A percentile compares a stretch with the other conserved stretches of the same genome.
phyloP scores from a whole-genome alignment of 2,113 vertebrate species.

The Garra rufa region DNA sequence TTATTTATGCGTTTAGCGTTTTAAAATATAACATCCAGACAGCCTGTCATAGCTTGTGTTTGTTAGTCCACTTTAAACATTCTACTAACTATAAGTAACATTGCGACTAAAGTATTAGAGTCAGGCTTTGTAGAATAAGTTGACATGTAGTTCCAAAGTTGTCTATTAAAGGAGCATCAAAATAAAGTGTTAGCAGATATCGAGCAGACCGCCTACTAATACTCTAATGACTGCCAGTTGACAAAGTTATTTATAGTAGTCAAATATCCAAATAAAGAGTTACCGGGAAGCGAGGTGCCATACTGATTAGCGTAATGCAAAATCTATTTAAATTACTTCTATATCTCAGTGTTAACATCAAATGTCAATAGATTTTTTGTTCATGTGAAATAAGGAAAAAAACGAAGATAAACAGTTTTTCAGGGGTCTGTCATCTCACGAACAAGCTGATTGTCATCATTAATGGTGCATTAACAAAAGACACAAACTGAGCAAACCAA shows the following conservation, averaged over 20 bases:
- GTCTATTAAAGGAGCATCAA: not conserved
- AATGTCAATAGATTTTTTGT: not conserved
- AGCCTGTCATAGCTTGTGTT: not conserved
- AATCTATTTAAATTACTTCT: not conserved
- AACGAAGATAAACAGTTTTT: conserved; percentile 41
- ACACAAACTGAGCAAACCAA: conserved; percentile 69
- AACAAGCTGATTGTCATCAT: conserved; percentile 68
- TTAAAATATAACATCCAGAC: conserved; percentile 51
- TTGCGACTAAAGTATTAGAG: not conserved
- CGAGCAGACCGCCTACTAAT: not conserved
- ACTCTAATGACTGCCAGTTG: not conserved
- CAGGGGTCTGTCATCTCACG: conserved; percentile 59
- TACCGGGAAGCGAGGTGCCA: not conserved
- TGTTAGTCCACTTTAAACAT: not conserved
- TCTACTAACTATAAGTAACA: not conserved
- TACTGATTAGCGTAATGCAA: not conserved
- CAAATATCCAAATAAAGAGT: not conserved
- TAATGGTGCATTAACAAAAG: conserved; percentile 72
- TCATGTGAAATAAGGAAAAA: not conserved
- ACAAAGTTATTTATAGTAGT: not conserved
- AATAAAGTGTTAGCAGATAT: not conserved
- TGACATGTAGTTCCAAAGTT: not conserved
- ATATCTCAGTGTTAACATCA: not conserved
- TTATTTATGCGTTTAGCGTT: conserved; percentile 5
- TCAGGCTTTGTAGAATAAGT: not conserved